Conservation (phyloP, 2,888 invertebrate genomes). For the Thera britannica region DNA sequence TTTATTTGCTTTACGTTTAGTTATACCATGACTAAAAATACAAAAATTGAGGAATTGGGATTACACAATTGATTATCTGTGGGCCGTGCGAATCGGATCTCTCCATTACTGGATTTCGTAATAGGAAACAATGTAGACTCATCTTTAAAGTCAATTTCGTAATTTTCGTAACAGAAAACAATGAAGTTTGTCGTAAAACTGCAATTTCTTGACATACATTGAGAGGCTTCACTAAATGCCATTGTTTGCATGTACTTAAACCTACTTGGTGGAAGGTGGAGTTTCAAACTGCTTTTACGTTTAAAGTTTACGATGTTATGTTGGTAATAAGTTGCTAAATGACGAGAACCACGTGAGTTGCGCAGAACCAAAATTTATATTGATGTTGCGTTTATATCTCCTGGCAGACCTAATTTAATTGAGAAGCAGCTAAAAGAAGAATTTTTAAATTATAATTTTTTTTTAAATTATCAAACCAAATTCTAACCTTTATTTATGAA, state of each 20-base stretch:
- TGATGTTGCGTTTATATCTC: no score
- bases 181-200: conserved; percentile 31
- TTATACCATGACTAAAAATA: background rate
- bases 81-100: conserved; percentile 36
- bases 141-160: conserved; percentile 24
- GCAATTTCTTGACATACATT: conserved; percentile 38
- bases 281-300: background rate
- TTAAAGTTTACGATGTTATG: no score
- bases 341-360: no score
- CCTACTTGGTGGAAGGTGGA: background rate
- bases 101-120: conserved; percentile 21
- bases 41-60: conserved; percentile 25
- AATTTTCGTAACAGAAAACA: conserved; percentile 35
- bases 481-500: no score
- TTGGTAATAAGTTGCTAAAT: no score
- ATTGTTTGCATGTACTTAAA: conserved; percentile 25
- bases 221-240: conserved; percentile 25
- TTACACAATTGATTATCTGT: conserved; percentile 11
- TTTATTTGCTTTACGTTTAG: background rate
- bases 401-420: no score
- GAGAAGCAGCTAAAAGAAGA: no score
- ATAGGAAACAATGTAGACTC: conserved; percentile 32
- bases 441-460: no score
- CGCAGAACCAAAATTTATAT: no score
- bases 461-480: no score